Conservation (phyloP, 2,113 vertebrate genomes). For the Dascyllus trimaculatus region DNA sequence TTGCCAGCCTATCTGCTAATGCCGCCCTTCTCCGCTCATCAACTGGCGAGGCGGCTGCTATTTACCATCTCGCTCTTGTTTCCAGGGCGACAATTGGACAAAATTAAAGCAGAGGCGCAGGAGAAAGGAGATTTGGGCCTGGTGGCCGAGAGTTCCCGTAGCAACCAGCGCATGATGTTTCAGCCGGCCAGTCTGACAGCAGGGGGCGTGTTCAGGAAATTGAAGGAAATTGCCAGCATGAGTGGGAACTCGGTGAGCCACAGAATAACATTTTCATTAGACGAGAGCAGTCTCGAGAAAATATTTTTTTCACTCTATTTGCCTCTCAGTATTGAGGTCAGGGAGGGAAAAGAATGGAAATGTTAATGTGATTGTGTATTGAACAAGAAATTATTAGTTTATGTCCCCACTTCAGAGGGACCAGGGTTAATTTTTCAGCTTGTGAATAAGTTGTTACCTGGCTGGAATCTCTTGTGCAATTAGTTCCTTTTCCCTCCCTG, state of each 20-base stretch:
- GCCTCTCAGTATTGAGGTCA: neutral
- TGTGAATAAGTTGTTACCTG: conserved; percentile 43
- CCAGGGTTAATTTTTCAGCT: conserved; percentile 12
- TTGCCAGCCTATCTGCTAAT: conserved; percentile 32
- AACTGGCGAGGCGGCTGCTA: conserved; percentile 1
- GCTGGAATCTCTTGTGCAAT: conserved; percentile 46
- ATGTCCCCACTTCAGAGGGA: conserved; percentile 28
- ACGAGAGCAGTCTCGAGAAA: conserved; percentile 20
- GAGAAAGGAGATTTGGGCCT: conserved; percentile 92
- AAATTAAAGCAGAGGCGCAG: conserved; percentile 88
- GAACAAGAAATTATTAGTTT: conserved; percentile 33
- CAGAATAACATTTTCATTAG: conserved; percentile 68
- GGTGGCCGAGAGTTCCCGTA: conserved; percentile 92
- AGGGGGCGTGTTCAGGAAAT: conserved; percentile 87
- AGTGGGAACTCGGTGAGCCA: conserved; percentile 84
- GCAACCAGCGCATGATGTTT: conserved; percentile 92
- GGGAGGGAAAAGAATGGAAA: conserved; percentile 10
- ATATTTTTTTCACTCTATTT: conserved; percentile 48
- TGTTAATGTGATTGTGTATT: conserved; percentile 35
- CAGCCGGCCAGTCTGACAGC: conserved; percentile 87
- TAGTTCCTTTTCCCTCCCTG: conserved; percentile 35
- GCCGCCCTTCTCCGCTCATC: conserved; percentile 30
- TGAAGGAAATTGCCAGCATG: conserved; percentile 91
- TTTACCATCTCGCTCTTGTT: conserved; percentile 65
- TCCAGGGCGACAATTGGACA: conserved; percentile 91